These are phyloP conservation scores for Meandrusa payeni DNA, from an alignment of 2,888 invertebrate species.

Conservation along the genomic window DNA sequence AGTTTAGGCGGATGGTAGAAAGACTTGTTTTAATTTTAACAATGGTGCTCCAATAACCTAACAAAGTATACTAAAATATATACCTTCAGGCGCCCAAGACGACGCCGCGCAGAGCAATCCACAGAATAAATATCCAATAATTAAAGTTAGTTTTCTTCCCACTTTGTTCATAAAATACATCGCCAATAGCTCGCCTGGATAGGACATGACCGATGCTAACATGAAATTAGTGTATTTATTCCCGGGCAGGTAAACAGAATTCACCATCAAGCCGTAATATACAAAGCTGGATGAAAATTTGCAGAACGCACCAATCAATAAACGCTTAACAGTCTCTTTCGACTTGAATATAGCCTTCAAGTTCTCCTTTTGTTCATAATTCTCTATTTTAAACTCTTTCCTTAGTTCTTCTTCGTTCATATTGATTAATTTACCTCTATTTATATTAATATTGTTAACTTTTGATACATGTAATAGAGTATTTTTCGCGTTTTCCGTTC, in stretches of 20 bases:
- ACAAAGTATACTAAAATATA: too few relatives aligned
- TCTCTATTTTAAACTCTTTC: constrained; percentile 49
- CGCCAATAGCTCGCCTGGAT: constrained; percentile 59
- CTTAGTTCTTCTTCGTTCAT: constrained; percentile 46
- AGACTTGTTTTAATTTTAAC: too few relatives aligned
- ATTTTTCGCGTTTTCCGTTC: constrained; percentile 48
- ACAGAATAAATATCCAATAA: constrained; percentile 47
- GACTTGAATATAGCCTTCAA: constrained; percentile 46
- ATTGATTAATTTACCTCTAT: constrained; percentile 43
- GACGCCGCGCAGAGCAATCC: constrained; percentile 49
- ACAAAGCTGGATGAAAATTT: constrained; percentile 59
- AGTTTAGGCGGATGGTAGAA: too few relatives aligned
- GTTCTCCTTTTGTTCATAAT: constrained; percentile 46
- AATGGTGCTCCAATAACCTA: too few relatives aligned
- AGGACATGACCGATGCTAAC: constrained; percentile 59
- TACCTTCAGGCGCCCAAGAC: constrained; percentile 51
- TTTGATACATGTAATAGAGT: constrained; percentile 45
- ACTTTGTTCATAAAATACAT: constrained; percentile 59
- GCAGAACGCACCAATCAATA: constrained; percentile 42
- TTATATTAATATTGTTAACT: constrained; percentile 50
- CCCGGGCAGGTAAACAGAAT: constrained; percentile 62
- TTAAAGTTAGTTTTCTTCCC: constrained; percentile 55
- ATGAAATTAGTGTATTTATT: constrained; percentile 63
- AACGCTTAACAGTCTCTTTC: constrained; percentile 48
- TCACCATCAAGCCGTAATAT: constrained; percentile 62